phyloP scores from a whole-genome alignment of 2,797 vertebrate genomes.

The Tragopan temminckii region DNA sequence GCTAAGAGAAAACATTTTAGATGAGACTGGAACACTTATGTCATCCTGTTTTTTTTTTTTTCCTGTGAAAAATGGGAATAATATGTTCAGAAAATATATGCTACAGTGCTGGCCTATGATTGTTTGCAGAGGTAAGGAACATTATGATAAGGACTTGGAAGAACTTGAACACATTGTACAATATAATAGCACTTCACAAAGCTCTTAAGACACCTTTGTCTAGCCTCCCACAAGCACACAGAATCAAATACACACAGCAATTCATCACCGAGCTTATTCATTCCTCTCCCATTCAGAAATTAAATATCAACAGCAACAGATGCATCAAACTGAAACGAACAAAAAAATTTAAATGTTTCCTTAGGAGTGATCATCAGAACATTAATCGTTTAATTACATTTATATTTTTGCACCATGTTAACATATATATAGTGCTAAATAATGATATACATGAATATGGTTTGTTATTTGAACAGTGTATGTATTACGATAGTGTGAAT shows the following conservation, averaged over 20 bases:
- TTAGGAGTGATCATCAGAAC: not conserved
- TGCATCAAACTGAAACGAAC: not conserved
- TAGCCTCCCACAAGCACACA: not conserved
- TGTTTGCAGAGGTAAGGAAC: not conserved
- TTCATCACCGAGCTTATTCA: not conserved
- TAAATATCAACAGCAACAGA: not conserved
- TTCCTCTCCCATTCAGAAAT: constrained; percentile 10
- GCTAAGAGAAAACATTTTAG: not conserved
- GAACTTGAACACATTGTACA: not conserved
- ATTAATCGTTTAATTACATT: not conserved
- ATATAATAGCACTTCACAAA: not conserved
- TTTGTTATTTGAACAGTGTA: not conserved
- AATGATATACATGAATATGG: not conserved
- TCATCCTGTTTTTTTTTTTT: not conserved
- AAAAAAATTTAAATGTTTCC: not conserved
- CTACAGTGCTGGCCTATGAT: not conserved
- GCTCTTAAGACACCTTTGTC: not conserved
- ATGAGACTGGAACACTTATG: not conserved
- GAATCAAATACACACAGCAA: not conserved
- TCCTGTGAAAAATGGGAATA: not conserved
- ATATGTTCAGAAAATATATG: not conserved
- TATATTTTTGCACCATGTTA: not conserved
- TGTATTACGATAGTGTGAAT: not conserved
- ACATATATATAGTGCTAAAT: not conserved
- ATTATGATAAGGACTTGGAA: not conserved